Base-by-base conservation (phyloP, 2,797 vertebrate genomes). In the Danio jaintianensis region DNA sequence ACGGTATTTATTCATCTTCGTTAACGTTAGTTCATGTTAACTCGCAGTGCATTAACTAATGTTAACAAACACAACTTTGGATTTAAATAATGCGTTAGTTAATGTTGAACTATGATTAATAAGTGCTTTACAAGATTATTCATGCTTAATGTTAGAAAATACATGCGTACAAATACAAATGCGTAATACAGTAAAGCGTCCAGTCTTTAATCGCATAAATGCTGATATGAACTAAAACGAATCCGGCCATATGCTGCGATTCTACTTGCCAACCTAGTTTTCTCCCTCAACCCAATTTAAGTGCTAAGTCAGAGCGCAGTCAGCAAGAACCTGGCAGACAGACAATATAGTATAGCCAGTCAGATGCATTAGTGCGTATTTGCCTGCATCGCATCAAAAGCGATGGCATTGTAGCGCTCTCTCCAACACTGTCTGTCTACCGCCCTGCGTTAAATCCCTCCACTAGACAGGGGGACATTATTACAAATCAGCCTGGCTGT, bases 391-490 rank as follows among this genome's bases (percentile, higher is more conserved):
- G 64, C 82, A 62, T 85, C 77, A 78, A 58, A 58, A 55, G 58
- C 29, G 66, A 79, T 89, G 80, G 79, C 63, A 75, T 83, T 83
- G 83, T 75, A 83, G 59, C 47, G 2, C 3, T 29, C 72, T 81
- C 56, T 75, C 84, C 10, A 52, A 40, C 71, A 45, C 45, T 73
- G 53, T 68, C 56, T 38, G 6, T 52, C 58, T 48, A 45, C 11
- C 45, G 16, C 61, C 15, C 69, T 82, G 81, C 74, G 62, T 89
- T 82, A 89, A 90, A 89, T 92, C 89, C 88, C 84, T 84, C 72
- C 58, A 85, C 38, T 80, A 85, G 84, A 86, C 72, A 66, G 77
- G 75, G 67, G 80, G 84, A 88, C 90, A 88, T 91, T 90, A 91
- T 90, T 89, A 88, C 87, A 86, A 85, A 85, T 90, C 85, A 83